Percentiles rank a stretch among this genome's conserved stretches.
phyloP scores from a whole-genome alignment of 2,797 vertebrate species.

The Ataeniobius toweri region DNA sequence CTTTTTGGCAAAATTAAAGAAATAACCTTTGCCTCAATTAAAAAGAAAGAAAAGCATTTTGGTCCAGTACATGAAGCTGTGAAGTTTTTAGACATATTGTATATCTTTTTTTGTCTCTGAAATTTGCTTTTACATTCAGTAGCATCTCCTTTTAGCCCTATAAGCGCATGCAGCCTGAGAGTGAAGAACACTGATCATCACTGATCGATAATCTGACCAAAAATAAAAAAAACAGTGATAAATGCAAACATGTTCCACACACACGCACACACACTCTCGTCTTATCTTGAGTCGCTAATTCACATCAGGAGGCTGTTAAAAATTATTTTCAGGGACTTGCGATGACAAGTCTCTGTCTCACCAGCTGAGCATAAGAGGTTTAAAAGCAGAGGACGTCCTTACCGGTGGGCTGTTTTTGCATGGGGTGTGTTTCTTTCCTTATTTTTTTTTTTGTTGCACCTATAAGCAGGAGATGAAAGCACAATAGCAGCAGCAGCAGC shows the following conservation, averaged over 20 bases:
- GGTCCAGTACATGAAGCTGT: conserved; percentile 75
- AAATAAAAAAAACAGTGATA: conserved; percentile 32
- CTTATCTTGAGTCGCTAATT: conserved; percentile 35
- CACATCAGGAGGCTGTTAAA: conserved; percentile 66
- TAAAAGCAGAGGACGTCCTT: conserved; percentile 38
- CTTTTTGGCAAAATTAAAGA: conserved; percentile 54
- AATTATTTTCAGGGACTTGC: conserved; percentile 42
- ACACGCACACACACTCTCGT: conserved; percentile 28
- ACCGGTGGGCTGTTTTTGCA: conserved; percentile 7
- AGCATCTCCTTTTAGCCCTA: conserved; percentile 79
- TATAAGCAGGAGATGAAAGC: conserved; percentile 71
- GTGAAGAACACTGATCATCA: conserved; percentile 48
- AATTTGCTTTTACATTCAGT: conserved; percentile 82
- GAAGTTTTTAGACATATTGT: conserved; percentile 57
- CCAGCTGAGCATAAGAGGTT: conserved; percentile 17
- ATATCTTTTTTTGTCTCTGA: conserved; percentile 53
- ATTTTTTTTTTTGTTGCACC: conserved; percentile 42
- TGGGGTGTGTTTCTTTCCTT: background rate
- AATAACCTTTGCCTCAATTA: conserved; percentile 38
- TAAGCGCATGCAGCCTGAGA: conserved; percentile 83
- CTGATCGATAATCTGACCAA: conserved; percentile 23
- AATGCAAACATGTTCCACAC: conserved; percentile 24
- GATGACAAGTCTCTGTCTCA: conserved; percentile 23
- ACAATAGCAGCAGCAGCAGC: conserved; percentile 67
- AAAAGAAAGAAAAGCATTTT: conserved; percentile 63